phyloP scores from a whole-genome alignment of 2,797 vertebrate genomes.

The Protosalanx chinensis region DNA sequence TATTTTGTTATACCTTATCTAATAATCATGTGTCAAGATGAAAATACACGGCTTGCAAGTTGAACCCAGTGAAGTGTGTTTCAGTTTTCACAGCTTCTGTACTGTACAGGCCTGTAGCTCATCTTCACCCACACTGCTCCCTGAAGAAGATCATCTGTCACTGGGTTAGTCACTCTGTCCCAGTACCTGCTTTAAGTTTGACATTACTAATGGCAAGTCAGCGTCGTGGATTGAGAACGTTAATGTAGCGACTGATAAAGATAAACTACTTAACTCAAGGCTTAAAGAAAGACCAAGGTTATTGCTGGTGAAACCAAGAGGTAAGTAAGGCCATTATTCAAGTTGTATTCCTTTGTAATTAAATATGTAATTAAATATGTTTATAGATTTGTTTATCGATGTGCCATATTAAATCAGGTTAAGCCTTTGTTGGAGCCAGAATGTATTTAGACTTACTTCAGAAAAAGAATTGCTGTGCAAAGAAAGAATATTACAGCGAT shows the following conservation, averaged over 20 bases:
- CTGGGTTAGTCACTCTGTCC: too few species aligned
- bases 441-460: slow-evolving; percentile 39
- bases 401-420: slow-evolving; percentile 49
- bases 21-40: slow-evolving; percentile 42
- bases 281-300: neutral
- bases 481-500: slow-evolving; percentile 35
- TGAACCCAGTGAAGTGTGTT: slow-evolving; percentile 33
- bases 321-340: slow-evolving; percentile 22
- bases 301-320: slow-evolving; percentile 1
- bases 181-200: too few species aligned
- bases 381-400: slow-evolving; percentile 40
- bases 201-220: neutral
- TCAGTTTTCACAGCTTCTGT: slow-evolving; percentile 25
- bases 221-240: neutral
- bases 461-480: slow-evolving; percentile 49
- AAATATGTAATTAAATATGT: slow-evolving; percentile 48
- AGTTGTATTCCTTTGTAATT: slow-evolving; percentile 29
- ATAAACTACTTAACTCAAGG: neutral
- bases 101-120: neutral
- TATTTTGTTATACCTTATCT: slow-evolving; percentile 43
- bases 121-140: too few species aligned
- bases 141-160: neutral
- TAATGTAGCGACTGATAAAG: neutral
- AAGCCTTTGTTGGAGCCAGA: slow-evolving; percentile 24
- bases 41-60: slow-evolving; percentile 33